phyloP scores from a whole-genome alignment of 2,888 invertebrate genomes.

The Rhamphomyia laevipes region DNA sequence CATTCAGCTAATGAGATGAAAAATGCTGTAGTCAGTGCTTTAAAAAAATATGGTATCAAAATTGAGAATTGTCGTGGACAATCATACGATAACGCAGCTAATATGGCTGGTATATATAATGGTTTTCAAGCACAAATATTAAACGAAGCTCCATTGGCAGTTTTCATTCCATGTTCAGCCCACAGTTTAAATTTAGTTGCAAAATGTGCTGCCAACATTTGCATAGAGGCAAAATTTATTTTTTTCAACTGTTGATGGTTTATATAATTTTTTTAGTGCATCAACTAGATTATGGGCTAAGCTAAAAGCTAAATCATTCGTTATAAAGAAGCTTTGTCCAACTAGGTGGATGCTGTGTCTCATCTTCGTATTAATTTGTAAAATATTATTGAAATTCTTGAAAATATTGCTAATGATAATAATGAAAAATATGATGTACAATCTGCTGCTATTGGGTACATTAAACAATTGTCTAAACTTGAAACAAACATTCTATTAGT shows the following conservation, averaged over 20 bases:
- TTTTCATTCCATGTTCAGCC: background rate
- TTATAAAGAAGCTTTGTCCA: background rate
- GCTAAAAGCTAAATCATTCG: background rate
- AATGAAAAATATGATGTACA: background rate
- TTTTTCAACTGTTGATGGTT: background rate
- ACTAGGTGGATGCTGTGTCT: background rate
- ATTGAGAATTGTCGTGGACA: slow-evolving; percentile 4
- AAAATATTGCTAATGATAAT: background rate
- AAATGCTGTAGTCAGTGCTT: slow-evolving; percentile 19
- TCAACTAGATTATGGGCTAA: background rate
- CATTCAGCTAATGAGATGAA: slow-evolving; percentile 1
- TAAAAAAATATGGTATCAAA: background rate
- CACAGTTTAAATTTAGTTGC: slow-evolving; percentile 1
- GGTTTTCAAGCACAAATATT: slow-evolving; percentile 9
- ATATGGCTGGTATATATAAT: slow-evolving; percentile 23
- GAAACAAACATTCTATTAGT: background rate
- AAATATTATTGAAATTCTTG: background rate
- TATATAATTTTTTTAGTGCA: slow-evolving; percentile 1
- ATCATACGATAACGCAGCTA: slow-evolving; percentile 16
- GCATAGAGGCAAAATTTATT: background rate
- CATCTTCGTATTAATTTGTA: background rate
- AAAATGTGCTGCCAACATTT: background rate
- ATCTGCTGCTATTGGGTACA: background rate
- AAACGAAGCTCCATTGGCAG: background rate
- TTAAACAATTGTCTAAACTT: background rate